Percentiles rank a stretch among this genome's conserved stretches.
Evolutionary conservation across 64 coral and sea anemone genomes (phyloP).

Genomic region (Catalaphyllia jardinei): DNA sequence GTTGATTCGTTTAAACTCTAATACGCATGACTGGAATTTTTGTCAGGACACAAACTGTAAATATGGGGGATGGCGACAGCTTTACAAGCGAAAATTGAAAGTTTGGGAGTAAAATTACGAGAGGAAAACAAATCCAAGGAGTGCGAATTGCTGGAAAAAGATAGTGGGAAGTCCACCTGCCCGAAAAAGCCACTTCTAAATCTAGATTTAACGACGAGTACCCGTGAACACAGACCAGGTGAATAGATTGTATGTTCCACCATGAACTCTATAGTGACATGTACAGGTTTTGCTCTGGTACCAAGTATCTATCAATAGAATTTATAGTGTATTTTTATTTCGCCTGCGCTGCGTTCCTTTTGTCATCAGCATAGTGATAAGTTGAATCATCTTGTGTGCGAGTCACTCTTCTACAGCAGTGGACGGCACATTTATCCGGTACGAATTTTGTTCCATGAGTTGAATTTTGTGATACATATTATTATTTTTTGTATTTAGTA

Average conservation of each 20-base stretch:
- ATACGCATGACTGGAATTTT: constrained; percentile 75
- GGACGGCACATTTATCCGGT: too few relatives aligned
- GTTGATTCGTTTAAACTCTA: constrained; percentile 27
- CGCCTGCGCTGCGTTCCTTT: constrained; percentile 12
- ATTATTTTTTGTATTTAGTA: too few relatives aligned
- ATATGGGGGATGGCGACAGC: constrained; percentile 96
- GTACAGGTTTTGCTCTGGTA: constrained; percentile 23
- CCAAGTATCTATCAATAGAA: constrained; percentile 7
- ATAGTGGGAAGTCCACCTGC: constrained; percentile 60
- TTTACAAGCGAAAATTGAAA: constrained; percentile 91
- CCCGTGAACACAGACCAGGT: constrained; percentile 62
- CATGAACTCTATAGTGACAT: constrained; percentile 24
- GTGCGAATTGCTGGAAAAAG: constrained; percentile 56
- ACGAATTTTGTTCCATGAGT: too few relatives aligned
- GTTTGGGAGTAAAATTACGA: constrained; percentile 85
- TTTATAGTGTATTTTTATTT: constrained; percentile 17
- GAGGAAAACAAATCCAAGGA: constrained; percentile 88
- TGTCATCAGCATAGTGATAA: neutral
- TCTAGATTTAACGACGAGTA: constrained; percentile 57
- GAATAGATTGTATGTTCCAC: constrained; percentile 53
- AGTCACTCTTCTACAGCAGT: too few relatives aligned
- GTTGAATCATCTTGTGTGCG: too few relatives aligned
- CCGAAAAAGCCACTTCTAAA: constrained; percentile 64
- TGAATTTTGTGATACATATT: too few relatives aligned
- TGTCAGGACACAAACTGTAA: constrained; percentile 62